Base-by-base conservation (phyloP, 2,888 invertebrate genomes). In the Saturnia japonica region DNA sequence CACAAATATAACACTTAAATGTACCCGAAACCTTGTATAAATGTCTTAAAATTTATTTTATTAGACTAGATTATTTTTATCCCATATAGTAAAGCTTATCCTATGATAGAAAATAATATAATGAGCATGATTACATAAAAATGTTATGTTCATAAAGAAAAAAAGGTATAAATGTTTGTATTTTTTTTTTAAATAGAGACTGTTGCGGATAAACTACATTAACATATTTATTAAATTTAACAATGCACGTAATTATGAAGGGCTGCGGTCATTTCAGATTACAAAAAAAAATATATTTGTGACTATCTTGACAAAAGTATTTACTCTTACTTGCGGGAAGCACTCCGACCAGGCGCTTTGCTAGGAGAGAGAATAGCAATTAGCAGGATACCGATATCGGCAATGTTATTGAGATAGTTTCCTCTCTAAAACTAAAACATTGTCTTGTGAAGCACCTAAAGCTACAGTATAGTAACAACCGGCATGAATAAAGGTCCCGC, bases 21-120 rank as follows among this genome's bases (percentile, higher is more conserved):
- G 76, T 78, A 85, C 83, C 83, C 80, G 77, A 79, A 80, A 78
- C 83, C 82, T 67, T 67, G 70, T 66, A 54, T 70, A 64, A 51
- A 67, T 70, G 34, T 62, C 74, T 72, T 75, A 74, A 71, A 71
- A 71, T 40, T 72, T 75, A 73, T 72, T n/a, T n/a, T 66, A 68
- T 69, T 72, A 72, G 67, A 73, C 72, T 76, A 75, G 70, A 70
- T 71, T 73, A 45, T 69, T n/a, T 51, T 64, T 60, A 73, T 67
- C 67, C 47, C 25, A 54, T 47, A 51, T 54, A 67, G 22, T 25
- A 62, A 22, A 69, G 19, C 7, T n/a, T 45, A 64, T 60, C 28
- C 57, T 60, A 60, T 60, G 2, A 28, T 14, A 28, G 25, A 28
- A n/a, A 60, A 60, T 28, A 25, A 60, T 12, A 60, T 12, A 28